Evolutionary conservation across 2,797 vertebrate species (phyloP).

Genomic region (Tenualosa ilisha): DNA sequence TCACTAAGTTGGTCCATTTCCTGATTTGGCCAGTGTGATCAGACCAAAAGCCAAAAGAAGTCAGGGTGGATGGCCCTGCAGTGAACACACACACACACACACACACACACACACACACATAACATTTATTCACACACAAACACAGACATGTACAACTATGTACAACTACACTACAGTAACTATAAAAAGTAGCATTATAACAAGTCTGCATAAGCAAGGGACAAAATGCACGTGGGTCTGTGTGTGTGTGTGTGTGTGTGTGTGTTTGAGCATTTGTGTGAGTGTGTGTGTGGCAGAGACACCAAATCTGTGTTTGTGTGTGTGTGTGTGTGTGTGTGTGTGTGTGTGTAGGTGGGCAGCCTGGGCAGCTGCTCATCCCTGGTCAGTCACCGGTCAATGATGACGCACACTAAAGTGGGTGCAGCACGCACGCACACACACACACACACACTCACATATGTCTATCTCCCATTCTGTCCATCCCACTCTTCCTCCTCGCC

Average conservation of each 20-base stretch:
- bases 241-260: background rate
- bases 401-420: constrained; percentile 13
- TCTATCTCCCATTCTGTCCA: constrained; percentile 30
- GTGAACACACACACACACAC: background rate
- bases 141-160: background rate
- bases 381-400: constrained; percentile 7
- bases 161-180: background rate
- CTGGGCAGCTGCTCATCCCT: constrained; percentile 21
- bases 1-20: constrained; percentile 13
- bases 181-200: background rate
- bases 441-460: constrained; percentile 28
- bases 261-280: no score
- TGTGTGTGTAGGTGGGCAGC: background rate
- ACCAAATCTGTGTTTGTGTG: background rate
- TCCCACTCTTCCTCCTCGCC: constrained; percentile 15
- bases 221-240: background rate
- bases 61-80: background rate
- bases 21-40: background rate
- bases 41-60: background rate
- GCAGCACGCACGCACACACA: constrained; percentile 21
- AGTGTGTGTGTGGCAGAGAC: background rate
- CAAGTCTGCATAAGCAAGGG: background rate
- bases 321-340: background rate
- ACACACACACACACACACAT: background rate
- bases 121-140: background rate